Conservation (phyloP, 1,140 invertebrate species). For the Drosophila insularis region DNA sequence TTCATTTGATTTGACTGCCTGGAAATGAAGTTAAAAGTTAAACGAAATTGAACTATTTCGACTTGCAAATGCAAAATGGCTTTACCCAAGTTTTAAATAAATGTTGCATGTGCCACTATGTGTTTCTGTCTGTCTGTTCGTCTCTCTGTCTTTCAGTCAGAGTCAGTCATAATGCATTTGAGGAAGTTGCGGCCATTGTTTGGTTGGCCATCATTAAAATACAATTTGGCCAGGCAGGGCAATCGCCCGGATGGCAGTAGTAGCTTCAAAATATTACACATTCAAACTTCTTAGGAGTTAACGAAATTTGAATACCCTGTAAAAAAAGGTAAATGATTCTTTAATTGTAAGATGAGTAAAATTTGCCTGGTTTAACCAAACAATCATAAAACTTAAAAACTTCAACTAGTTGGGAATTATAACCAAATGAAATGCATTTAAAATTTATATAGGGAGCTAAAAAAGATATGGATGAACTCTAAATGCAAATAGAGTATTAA, state of each 20-base stretch:
- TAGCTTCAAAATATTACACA: not conserved
- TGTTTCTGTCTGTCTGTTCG: not conserved
- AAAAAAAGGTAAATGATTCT: not conserved
- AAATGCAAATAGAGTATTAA: too few species aligned
- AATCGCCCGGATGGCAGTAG: conserved; percentile 8
- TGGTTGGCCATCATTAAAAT: conserved; percentile 54
- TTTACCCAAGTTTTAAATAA: conserved; percentile 28
- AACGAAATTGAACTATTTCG: conserved; percentile 57
- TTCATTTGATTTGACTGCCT: conserved; percentile 31
- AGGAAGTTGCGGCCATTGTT: conserved; percentile 52
- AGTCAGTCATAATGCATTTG: conserved; percentile 46
- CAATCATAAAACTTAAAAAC: too few species aligned
- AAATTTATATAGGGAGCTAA: too few species aligned
- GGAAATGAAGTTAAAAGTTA: conserved; percentile 48
- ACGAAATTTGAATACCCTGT: not conserved
- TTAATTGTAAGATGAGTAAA: too few species aligned
- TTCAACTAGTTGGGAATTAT: too few species aligned
- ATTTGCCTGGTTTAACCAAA: too few species aligned
- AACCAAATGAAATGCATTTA: too few species aligned
- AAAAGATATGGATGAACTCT: too few species aligned
- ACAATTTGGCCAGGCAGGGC: conserved; percentile 45
- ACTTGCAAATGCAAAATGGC: not conserved
- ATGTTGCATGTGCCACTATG: conserved; percentile 38
- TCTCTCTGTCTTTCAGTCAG: not conserved
- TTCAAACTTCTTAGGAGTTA: not conserved